These are phyloP conservation scores for Temnothorax nylanderi DNA, from an alignment of 1,140 invertebrate genomes.

Conservation along the genomic window DNA sequence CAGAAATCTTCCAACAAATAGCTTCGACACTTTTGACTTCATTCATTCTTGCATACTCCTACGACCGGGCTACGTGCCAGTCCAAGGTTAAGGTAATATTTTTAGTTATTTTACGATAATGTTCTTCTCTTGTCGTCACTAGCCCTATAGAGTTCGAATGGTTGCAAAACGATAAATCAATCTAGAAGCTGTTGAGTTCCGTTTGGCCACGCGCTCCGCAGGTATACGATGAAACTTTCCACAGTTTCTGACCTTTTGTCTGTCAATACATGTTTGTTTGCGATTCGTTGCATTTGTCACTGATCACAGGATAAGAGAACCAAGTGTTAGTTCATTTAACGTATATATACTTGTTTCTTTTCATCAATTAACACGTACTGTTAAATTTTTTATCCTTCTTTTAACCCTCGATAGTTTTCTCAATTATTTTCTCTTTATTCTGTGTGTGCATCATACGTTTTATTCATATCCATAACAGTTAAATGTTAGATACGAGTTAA, in stretches of 20 bases:
- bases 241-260: neutral
- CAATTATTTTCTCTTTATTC: neutral
- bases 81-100: neutral
- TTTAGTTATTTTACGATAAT: neutral
- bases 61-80: neutral
- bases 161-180: neutral
- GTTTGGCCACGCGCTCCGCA: neutral
- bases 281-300: neutral
- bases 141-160: neutral
- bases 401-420: neutral
- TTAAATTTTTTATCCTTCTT: neutral
- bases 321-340: neutral
- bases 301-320: neutral
- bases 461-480: neutral
- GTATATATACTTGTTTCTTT: neutral
- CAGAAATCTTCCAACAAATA: neutral
- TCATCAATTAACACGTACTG: neutral
- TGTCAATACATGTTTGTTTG: neutral
- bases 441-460: neutral
- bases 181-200: neutral
- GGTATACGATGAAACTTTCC: neutral
- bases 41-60: neutral
- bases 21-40: neutral
- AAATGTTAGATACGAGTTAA: neutral
- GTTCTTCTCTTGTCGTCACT: neutral